Base-by-base conservation (phyloP, 2,113 vertebrate genomes). In the Ceratotherium simum region DNA sequence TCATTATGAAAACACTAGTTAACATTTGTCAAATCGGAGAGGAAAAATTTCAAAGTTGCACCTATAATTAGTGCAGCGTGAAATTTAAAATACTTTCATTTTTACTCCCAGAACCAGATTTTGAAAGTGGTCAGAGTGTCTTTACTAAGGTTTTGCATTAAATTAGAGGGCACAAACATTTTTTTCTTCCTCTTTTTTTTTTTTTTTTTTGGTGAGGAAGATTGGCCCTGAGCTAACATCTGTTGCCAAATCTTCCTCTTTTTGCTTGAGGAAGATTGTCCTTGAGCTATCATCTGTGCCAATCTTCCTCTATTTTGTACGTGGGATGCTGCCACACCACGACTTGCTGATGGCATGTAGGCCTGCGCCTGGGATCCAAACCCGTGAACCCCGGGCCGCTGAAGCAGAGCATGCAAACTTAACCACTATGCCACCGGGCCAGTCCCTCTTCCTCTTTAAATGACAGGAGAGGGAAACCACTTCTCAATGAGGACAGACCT, bases 31-130 rank as follows among this genome's bases (percentile, higher is more conserved):
- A 96, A 96, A 91, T 91, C 81, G 94, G 82, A 96, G 80, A 94
- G 69, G 73, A 85, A 76, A 96, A 93, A 95, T 95, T 89, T 95
- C 94, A 94, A 95, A 88, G 92, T 88, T 91, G 33, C 17, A 96
- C 91, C 97, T 98, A 95, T 98, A 98, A 98, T 98, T 96, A 97
- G 78, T 88, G 70, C n/a, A 95, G 94, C 3, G 72, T 97, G 84
- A 98, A 90, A 92, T 92, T 95, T 96, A 96, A 96, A 97, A 94
- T 97, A 94, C 92, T 96, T 98, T 81, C 94, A 88, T 95, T 98
- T 98, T 96, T 83, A 91, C 76, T 98, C 81, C 86, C 64, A 87
- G 91, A 94, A 91, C 73, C 70, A 96, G 73, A 95, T 90, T 95
- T 96, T 96, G 56, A 95, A 96, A 96, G 92, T 94, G 62, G 97